Evolutionary conservation across 2,113 vertebrate genomes (phyloP), one percentile per base, ranked within the genome.

Genomic region (Ptilorrhoa leucosticta): DNA sequence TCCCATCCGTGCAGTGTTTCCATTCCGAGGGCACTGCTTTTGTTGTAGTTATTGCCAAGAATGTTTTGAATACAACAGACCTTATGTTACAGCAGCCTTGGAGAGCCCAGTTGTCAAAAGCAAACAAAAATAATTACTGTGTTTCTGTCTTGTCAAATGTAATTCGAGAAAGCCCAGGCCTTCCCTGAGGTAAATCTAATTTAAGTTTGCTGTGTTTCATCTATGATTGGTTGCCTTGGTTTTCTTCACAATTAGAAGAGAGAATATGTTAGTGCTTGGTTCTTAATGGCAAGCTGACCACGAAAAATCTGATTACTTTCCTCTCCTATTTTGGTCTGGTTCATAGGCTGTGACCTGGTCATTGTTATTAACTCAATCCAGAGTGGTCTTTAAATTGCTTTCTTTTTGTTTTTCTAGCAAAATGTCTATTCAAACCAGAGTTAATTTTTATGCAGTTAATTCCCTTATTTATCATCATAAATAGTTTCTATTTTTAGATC

Each of bases 241-340:
- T 96, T 96, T 96, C 94, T 89, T 97, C 89, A 71, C 42, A 93
- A 77, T 96, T 96, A 96, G 89, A 95, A 88, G 91, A 87, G 88
- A 96, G 97, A 96, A 89, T 87, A 73, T 37, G 60, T 92, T 83
- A 53, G 72, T 63, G 72, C 68, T 60, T 18, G 48, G 61, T 81
- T 95, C 73, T 81, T 91, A 79, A 84, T 92, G 85, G 82, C 57
- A 70, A 65, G 68, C 87, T 90, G 83, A 42, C 68, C 42, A 53
- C 42, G 47, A 53, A 63, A 81, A 61, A 86, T 83, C 88, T 63
- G 79, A 88, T 96, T 83, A 88, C 40, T 93, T 97, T 89, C 89
- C 69, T 83, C 71, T 84, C 71, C 78, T n/a, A 14, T 35, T 82
- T 68, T 96, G 95, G 87, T 95, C 97, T 90, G 97, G 87, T 80